Evolutionary conservation across 2,797 vertebrate species (phyloP).

Genomic region (Urophycis tenuis): DNA sequence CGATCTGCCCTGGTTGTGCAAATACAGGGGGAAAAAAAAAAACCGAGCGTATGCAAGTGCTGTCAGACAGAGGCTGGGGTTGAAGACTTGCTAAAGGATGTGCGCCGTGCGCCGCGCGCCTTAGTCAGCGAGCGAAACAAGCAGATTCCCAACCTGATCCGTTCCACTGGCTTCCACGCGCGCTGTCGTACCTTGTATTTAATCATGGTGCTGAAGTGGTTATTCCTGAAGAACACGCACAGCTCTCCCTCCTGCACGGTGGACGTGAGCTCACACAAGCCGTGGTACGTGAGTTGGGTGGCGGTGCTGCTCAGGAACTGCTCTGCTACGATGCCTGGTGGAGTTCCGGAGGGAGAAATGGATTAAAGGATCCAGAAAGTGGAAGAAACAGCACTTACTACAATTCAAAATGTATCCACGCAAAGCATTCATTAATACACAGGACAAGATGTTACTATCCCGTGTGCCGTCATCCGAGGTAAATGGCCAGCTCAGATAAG

Average conservation of each 20-base stretch:
- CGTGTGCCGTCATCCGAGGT: too few species aligned
- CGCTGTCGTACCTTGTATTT: conserved; percentile 86
- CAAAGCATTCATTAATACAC: too few species aligned
- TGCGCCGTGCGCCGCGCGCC: background rate
- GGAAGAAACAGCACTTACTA: too few species aligned
- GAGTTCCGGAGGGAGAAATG: background rate
- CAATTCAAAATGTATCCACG: too few species aligned
- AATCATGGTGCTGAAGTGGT: conserved; percentile 99
- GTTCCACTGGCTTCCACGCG: background rate
- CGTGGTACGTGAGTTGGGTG: conserved; percentile 96
- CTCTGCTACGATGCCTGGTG: conserved; percentile 88
- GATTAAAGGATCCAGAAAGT: background rate
- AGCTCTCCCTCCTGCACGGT: conserved; percentile 96
- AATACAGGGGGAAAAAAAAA: conserved; percentile 24
- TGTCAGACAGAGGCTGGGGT: conserved; percentile 12
- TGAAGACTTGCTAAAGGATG: background rate
- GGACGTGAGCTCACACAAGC: conserved; percentile 93
- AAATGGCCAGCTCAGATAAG: too few species aligned
- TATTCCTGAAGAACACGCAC: conserved; percentile 99
- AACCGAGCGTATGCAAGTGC: conserved; percentile 19
- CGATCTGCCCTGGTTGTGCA: conserved; percentile 36
- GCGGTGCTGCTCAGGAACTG: conserved; percentile 95
- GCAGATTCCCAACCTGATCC: background rate
- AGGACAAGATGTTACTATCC: too few species aligned
- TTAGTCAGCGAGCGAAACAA: background rate